Percentiles rank a stretch among this genome's conserved stretches.
Conservation (phyloP, 2,888 invertebrate genomes). For the Nasonia oneida region DNA sequence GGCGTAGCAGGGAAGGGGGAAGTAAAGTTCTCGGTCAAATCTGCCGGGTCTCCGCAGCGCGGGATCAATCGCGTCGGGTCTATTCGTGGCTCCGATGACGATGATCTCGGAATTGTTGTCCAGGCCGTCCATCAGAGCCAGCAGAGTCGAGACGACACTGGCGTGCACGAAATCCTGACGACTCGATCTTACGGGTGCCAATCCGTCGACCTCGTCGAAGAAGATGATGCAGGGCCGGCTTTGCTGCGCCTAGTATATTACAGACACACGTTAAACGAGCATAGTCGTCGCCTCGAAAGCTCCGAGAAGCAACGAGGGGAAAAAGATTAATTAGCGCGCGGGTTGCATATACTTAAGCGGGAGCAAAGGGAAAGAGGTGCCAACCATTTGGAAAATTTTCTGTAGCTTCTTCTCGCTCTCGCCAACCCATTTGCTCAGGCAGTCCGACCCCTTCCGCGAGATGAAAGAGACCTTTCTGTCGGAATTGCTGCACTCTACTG, state of each 20-base stretch:
- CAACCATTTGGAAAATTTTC: constrained; percentile 89
- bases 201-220: constrained; percentile 95
- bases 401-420: constrained; percentile 94
- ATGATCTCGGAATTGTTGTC: constrained; percentile 91
- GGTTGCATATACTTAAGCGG: not conserved
- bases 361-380: not conserved
- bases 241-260: constrained; percentile 84
- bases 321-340: not conserved
- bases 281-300: no score
- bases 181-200: constrained; percentile 92
- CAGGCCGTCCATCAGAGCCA: constrained; percentile 95
- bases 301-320: no score
- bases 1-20: constrained; percentile 88
- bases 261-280: no score
- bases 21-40: constrained; percentile 93
- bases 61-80: constrained; percentile 94
- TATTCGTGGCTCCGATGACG: constrained; percentile 94
- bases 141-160: constrained; percentile 92
- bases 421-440: constrained; percentile 96
- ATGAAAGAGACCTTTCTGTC: constrained; percentile 92
- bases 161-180: constrained; percentile 96
- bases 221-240: constrained; percentile 94
- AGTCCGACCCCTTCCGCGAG: constrained; percentile 95
- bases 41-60: constrained; percentile 93
- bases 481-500: constrained; percentile 90